Percentiles rank a stretch among this genome's conserved stretches.
Evolutionary conservation across 2,113 vertebrate species (phyloP).

Genomic region (Amphiprion ocellaris): DNA sequence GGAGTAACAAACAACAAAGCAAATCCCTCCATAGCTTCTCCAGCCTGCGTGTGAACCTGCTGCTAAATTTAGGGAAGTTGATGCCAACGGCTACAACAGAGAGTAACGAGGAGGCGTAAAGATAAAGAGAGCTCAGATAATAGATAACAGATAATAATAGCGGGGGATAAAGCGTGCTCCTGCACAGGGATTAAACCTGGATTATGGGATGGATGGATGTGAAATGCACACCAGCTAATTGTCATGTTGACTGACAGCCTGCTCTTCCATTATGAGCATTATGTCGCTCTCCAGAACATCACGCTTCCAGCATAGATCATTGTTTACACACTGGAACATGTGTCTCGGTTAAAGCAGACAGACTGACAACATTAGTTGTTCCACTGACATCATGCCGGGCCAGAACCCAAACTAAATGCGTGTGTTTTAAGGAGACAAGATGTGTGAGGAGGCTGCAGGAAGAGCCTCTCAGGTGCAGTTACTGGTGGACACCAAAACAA

Average conservation of each 20-base stretch:
- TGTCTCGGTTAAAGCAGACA: constrained; percentile 2
- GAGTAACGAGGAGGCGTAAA: constrained; percentile 31
- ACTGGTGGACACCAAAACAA: constrained; percentile 3
- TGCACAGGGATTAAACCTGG: constrained; percentile 2
- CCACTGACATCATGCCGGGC: constrained; percentile 41
- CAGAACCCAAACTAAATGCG: constrained; percentile 6
- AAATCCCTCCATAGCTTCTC: constrained; percentile 12
- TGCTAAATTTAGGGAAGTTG: constrained; percentile 75
- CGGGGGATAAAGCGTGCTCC: constrained; percentile 2
- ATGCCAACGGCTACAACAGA: constrained; percentile 66
- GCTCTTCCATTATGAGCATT: background rate
- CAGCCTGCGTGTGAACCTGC: constrained; percentile 47
- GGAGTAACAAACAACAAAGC: constrained; percentile 13
- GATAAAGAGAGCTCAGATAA: constrained; percentile 64
- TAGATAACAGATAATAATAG: constrained; percentile 10
- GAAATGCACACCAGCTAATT: background rate
- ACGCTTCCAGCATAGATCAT: background rate
- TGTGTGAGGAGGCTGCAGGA: constrained; percentile 16
- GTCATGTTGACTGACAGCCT: constrained; percentile 16
- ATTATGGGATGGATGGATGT: background rate
- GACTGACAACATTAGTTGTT: constrained; percentile 1
- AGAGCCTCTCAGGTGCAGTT: constrained; percentile 49
- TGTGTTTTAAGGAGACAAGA: constrained; percentile 27
- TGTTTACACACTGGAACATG: background rate
- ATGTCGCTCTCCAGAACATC: background rate